phyloP scores from a whole-genome alignment of 2,797 vertebrate genomes.

The Silurus aristotelis region DNA sequence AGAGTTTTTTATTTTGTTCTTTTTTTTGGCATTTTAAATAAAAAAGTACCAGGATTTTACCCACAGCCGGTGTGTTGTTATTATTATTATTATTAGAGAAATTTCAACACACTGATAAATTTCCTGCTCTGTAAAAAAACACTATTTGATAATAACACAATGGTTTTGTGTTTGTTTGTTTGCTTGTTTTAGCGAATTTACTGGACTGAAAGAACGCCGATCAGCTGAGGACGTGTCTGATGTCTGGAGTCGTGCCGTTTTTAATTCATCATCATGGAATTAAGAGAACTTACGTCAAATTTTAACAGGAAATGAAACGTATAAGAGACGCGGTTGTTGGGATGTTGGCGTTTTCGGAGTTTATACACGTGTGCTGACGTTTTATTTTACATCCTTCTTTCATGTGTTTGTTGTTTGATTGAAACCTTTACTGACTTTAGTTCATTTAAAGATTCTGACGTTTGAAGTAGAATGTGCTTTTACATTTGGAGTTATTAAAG shows the following conservation, averaged over 20 bases:
- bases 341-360: background rate
- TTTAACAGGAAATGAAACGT: no score
- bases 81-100: constrained; percentile 66
- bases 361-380: no score
- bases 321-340: background rate
- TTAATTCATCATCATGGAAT: no score
- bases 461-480: background rate
- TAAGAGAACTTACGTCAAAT: no score
- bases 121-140: constrained; percentile 60
- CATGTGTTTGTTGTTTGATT: no score
- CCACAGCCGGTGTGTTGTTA: constrained; percentile 71
- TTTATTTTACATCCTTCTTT: background rate
- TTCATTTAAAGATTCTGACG: background rate
- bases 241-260: background rate
- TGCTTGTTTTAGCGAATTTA: no score
- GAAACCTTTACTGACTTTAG: background rate
- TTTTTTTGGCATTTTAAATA: constrained; percentile 75
- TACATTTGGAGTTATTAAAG: background rate
- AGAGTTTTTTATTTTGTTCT: constrained; percentile 60
- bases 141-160: constrained; percentile 32
- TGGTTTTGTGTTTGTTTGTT: background rate
- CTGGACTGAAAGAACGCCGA: background rate
- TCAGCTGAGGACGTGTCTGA: constrained; percentile 9
- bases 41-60: constrained; percentile 80
- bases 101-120: constrained; percentile 21